phyloP scores from a whole-genome alignment of 2,113 vertebrate genomes.

The Pelodiscus sinensis region DNA sequence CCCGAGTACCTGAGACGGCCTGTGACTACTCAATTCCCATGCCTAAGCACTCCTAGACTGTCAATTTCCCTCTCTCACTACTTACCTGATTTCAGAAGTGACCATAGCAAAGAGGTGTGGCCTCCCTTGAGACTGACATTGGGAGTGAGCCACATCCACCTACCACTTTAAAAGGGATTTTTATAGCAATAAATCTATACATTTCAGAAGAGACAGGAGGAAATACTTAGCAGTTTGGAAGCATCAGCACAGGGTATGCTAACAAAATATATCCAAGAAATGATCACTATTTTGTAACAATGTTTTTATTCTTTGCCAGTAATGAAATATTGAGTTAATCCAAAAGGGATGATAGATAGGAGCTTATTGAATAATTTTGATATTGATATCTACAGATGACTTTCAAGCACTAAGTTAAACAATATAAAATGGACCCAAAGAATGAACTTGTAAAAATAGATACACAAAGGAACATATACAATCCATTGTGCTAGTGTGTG shows the following conservation, averaged over 20 bases:
- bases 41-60: no score
- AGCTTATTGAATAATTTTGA: slow-evolving; percentile 44
- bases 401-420: slow-evolving; percentile 19
- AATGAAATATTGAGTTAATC: slow-evolving; percentile 51
- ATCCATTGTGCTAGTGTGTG: slow-evolving; percentile 15
- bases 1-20: no score
- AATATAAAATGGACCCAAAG: not conserved
- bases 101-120: no score
- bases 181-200: not conserved
- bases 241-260: not conserved
- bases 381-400: slow-evolving; percentile 16
- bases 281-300: not conserved
- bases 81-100: no score
- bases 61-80: no score
- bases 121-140: no score
- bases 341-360: slow-evolving; percentile 17
- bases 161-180: no score
- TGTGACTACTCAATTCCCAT: no score
- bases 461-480: not conserved
- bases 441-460: slow-evolving; percentile 33
- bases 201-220: slow-evolving; percentile 9
- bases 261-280: slow-evolving; percentile 4
- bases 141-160: no score
- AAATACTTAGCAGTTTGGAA: not conserved
- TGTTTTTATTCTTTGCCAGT: not conserved